Conservation (phyloP, 2,113 vertebrate genomes). For the Corydoras sp. region DNA sequence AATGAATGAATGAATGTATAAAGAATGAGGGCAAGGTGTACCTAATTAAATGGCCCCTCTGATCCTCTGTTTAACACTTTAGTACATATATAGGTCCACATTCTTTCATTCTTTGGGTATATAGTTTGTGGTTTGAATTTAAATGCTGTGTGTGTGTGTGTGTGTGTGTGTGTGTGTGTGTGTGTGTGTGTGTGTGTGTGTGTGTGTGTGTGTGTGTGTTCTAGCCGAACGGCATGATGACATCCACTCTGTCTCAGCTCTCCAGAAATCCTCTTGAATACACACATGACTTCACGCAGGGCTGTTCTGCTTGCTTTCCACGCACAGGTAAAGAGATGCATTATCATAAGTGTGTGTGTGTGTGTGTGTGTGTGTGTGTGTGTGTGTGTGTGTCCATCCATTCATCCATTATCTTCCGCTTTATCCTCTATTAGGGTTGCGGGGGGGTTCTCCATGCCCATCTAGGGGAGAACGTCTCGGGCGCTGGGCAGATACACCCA, state of each 20-base stretch:
- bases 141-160: not conserved
- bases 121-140: not conserved
- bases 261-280: conserved; percentile 77
- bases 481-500: too few relatives aligned
- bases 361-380: too few relatives aligned
- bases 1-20: too few relatives aligned
- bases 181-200: too few relatives aligned
- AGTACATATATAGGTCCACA: not conserved
- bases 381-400: too few relatives aligned
- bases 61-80: too few relatives aligned
- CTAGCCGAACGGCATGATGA: conserved; percentile 54
- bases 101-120: not conserved
- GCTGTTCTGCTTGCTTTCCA: conserved; percentile 80
- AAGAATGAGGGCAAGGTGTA: too few relatives aligned
- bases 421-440: too few relatives aligned
- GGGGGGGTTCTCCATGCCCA: too few relatives aligned
- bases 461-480: too few relatives aligned
- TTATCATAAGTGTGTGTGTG: not conserved
- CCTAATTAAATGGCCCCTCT: too few relatives aligned
- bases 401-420: too few relatives aligned
- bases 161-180: not conserved
- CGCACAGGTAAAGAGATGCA: conserved; percentile 28
- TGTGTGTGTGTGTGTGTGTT: not conserved
- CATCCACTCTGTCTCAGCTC: conserved; percentile 60
- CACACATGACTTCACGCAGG: conserved; percentile 86